Conservation (phyloP, 2,888 invertebrate species). For the Cheilosia impressa region DNA sequence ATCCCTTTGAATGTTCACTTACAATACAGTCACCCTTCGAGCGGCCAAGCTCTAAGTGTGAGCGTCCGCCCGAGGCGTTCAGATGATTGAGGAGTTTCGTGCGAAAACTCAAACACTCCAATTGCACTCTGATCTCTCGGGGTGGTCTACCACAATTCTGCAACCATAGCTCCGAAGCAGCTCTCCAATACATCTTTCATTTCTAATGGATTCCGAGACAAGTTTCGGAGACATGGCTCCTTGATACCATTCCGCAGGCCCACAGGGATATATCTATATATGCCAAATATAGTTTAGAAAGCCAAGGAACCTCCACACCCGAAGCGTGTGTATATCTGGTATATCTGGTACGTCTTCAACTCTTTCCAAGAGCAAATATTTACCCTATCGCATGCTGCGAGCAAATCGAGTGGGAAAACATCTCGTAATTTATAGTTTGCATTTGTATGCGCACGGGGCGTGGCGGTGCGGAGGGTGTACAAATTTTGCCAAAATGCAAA, state of each 20-base stretch:
- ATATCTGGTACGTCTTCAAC: slow-evolving; percentile 57
- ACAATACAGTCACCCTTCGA: slow-evolving; percentile 40
- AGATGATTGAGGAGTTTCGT: slow-evolving; percentile 71
- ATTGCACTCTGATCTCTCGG: slow-evolving; percentile 63
- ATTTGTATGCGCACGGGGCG: slow-evolving; percentile 50
- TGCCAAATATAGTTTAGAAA: slow-evolving; percentile 35
- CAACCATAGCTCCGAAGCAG: slow-evolving; percentile 32
- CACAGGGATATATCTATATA: slow-evolving; percentile 13
- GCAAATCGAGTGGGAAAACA: slow-evolving; percentile 73
- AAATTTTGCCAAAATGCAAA: slow-evolving; percentile 49
- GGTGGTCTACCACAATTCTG: slow-evolving; percentile 63
- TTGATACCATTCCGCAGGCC: slow-evolving; percentile 27
- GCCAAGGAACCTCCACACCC: slow-evolving; percentile 32
- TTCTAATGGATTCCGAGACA: slow-evolving; percentile 66
- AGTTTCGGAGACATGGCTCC: slow-evolving; percentile 53
- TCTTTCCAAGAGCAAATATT: slow-evolving; percentile 63
- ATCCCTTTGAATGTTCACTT: slow-evolving; percentile 59
- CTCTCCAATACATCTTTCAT: slow-evolving; percentile 53
- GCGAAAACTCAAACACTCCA: slow-evolving; percentile 71
- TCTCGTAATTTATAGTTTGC: slow-evolving; percentile 74
- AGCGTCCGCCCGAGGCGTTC: slow-evolving; percentile 63
- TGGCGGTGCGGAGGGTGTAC: not conserved
- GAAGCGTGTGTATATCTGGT: slow-evolving; percentile 20
- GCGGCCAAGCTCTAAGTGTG: slow-evolving; percentile 12
- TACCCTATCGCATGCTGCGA: slow-evolving; percentile 64